Evolutionary conservation across 2,113 vertebrate genomes (phyloP).

Genomic region (Chloropsis hardwickii): DNA sequence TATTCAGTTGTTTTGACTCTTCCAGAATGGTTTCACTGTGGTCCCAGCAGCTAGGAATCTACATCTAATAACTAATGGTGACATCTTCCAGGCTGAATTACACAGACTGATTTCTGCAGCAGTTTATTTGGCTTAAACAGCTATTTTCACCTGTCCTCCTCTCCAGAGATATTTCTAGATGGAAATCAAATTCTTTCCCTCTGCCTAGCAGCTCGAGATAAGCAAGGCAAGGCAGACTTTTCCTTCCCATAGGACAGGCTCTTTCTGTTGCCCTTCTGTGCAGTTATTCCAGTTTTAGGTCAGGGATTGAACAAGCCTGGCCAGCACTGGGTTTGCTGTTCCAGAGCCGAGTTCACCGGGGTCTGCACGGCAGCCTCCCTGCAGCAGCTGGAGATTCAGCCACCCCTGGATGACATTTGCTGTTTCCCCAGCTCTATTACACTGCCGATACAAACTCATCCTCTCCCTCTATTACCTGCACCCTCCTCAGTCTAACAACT

Average conservation of each 20-base stretch:
- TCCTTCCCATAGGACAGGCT: background rate
- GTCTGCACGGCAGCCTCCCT: background rate
- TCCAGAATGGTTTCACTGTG: background rate
- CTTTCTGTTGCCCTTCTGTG: background rate
- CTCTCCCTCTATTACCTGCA: background rate
- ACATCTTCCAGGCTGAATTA: background rate
- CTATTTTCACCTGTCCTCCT: background rate
- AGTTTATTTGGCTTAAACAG: background rate
- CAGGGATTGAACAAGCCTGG: background rate
- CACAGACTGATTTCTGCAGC: background rate
- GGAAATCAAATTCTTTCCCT: background rate
- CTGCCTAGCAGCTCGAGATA: background rate
- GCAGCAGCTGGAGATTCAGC: background rate
- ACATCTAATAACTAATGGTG: background rate
- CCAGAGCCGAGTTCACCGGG: rapidly evolving
- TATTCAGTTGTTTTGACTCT: background rate
- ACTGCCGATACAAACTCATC: background rate
- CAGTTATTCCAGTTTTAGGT: background rate
- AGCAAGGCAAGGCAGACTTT: background rate
- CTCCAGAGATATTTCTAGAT: background rate
- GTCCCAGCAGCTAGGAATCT: background rate
- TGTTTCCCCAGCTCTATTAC: background rate
- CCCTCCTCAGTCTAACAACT: background rate
- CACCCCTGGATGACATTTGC: background rate
- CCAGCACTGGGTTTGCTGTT: background rate